Percentiles rank a stretch among this genome's conserved stretches.
phyloP scores from a whole-genome alignment of 2,797 vertebrate genomes.

The Schizothorax lantsangensis region DNA sequence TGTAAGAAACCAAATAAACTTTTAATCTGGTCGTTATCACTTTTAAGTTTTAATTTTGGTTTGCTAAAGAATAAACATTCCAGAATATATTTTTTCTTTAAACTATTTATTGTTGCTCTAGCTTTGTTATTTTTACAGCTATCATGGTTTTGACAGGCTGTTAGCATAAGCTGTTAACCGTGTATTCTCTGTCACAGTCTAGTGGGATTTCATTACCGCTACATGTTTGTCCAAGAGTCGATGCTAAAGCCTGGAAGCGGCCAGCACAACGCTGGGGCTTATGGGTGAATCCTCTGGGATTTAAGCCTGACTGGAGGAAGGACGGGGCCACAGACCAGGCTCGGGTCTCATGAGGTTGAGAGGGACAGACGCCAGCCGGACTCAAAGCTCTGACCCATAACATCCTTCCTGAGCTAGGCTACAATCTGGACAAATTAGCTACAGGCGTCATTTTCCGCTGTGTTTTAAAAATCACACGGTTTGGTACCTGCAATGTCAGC shows the following conservation, averaged over 20 bases:
- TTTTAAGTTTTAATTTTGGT: neutral
- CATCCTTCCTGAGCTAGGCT: conserved; percentile 44
- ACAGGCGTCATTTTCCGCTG: neutral
- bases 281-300: conserved; percentile 57
- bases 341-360: conserved; percentile 1
- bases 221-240: conserved; percentile 3
- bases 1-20: neutral
- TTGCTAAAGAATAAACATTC: neutral
- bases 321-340: conserved; percentile 21
- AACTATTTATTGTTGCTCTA: neutral
- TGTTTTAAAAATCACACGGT: neutral
- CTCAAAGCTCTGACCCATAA: conserved; percentile 20
- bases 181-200: conserved; percentile 26
- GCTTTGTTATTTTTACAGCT: conserved; percentile 10
- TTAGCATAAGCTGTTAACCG: conserved; percentile 47
- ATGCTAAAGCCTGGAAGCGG: conserved; percentile 36
- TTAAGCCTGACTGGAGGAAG: conserved; percentile 47
- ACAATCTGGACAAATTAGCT: conserved; percentile 14
- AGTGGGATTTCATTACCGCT: conserved; percentile 16
- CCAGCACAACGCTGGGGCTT: conserved; percentile 43
- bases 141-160: conserved; percentile 37
- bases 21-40: neutral
- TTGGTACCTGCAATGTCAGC: conserved; percentile 33
- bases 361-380: conserved; percentile 5
- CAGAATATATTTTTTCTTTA: neutral